Evolutionary conservation across 2,113 vertebrate genomes (phyloP).

Genomic region (Hydrolagus affinis): DNA sequence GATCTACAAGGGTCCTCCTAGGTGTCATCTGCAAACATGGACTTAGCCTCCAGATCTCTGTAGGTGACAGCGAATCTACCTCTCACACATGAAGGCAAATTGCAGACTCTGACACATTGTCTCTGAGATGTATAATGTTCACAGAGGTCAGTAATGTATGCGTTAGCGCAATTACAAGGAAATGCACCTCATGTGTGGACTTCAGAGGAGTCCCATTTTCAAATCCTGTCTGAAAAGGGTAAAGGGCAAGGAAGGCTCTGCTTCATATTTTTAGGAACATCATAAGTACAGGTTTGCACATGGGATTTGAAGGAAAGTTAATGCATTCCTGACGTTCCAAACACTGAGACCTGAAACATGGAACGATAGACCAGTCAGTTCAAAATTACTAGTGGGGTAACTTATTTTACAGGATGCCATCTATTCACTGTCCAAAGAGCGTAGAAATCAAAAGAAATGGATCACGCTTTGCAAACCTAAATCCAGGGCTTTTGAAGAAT

Average conservation of each 20-base stretch:
- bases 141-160: neutral
- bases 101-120: neutral
- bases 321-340: neutral
- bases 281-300: neutral
- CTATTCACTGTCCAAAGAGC: no score
- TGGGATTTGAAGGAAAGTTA: neutral
- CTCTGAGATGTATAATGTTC: neutral
- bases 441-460: no score
- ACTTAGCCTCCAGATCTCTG: no score
- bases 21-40: no score
- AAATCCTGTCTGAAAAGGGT: neutral
- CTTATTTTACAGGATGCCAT: no score
- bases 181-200: neutral
- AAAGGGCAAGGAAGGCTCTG: neutral
- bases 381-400: neutral
- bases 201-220: neutral
- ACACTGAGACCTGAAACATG: neutral
- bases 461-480: no score
- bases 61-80: no score
- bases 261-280: neutral
- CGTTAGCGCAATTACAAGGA: neutral
- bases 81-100: no score
- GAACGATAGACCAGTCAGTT: neutral
- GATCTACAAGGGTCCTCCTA: no score
- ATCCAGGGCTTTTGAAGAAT: no score